These are phyloP conservation scores for Hippocampus comes DNA, from an alignment of 2,113 vertebrate species.

Conservation along the genomic window DNA sequence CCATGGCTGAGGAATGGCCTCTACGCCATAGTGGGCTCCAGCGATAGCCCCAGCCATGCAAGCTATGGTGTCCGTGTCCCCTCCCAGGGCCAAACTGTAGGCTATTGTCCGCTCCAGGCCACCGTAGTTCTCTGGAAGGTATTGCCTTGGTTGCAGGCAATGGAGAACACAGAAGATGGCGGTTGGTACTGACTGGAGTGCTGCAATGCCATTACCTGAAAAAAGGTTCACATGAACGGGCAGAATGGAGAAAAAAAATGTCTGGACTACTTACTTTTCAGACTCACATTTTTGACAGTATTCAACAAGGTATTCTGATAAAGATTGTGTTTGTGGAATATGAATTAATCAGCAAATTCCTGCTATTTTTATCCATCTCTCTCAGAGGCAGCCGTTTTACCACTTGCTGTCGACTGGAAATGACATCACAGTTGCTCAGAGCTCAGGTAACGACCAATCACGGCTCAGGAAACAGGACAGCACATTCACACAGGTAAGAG, in stretches of 20 bases:
- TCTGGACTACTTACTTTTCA: too few relatives aligned
- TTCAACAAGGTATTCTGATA: too few relatives aligned
- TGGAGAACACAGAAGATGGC: slow-evolving; percentile 95
- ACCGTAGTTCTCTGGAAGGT: slow-evolving; percentile 82
- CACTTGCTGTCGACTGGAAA: too few relatives aligned
- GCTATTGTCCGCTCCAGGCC: slow-evolving; percentile 88
- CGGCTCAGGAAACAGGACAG: too few relatives aligned
- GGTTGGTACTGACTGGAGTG: slow-evolving; percentile 92
- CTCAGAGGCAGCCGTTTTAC: too few relatives aligned
- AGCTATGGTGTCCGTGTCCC: slow-evolving; percentile 99
- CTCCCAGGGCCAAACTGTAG: slow-evolving; percentile 90
- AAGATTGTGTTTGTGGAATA: too few relatives aligned
- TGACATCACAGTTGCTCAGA: too few relatives aligned
- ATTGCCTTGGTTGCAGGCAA: slow-evolving; percentile 84
- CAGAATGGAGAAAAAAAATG: neutral
- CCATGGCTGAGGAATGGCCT: slow-evolving; percentile 83
- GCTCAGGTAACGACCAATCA: too few relatives aligned
- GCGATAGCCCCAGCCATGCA: slow-evolving; percentile 98
- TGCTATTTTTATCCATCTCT: too few relatives aligned
- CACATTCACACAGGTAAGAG: too few relatives aligned
- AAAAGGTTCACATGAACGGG: neutral
- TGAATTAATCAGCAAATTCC: too few relatives aligned
- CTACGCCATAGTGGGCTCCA: slow-evolving; percentile 90
- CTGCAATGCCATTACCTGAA: slow-evolving; percentile 90
- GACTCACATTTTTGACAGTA: too few relatives aligned